phyloP scores from a whole-genome alignment of 2,113 vertebrate genomes.

The Scartelaos histophorus region DNA sequence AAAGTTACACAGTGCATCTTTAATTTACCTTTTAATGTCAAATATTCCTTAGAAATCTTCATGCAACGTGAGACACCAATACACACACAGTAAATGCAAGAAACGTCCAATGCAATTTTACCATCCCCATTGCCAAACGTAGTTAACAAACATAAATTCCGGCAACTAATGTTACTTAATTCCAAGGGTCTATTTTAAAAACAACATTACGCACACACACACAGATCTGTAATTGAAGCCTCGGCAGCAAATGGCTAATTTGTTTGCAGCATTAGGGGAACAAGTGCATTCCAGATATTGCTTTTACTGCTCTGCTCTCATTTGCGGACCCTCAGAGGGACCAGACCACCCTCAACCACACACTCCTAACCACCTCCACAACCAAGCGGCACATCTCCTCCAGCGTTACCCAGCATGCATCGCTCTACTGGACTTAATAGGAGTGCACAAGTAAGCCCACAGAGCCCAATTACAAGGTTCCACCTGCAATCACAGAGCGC shows the following conservation, averaged over 20 bases:
- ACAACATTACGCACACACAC: not conserved
- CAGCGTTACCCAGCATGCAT: conserved; percentile 31
- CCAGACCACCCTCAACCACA: not conserved
- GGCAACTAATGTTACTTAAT: not conserved
- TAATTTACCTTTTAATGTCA: no score
- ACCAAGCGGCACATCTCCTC: conserved; percentile 14
- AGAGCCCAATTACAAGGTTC: conserved; percentile 56
- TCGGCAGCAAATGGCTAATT: conserved; percentile 18
- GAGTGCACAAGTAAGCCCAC: conserved; percentile 31
- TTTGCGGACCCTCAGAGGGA: conserved; percentile 18
- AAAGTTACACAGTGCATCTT: no score
- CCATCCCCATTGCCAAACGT: not conserved
- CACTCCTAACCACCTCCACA: not conserved
- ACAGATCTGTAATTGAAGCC: conserved; percentile 10
- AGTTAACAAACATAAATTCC: not conserved
- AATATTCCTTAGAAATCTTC: no score
- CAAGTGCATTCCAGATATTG: conserved; percentile 1
- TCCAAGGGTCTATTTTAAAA: not conserved
- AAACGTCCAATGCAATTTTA: not conserved
- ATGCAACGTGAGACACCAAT: no score
- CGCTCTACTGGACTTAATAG: conserved; percentile 40
- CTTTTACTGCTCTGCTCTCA: conserved; percentile 10
- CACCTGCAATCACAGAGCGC: conserved; percentile 28
- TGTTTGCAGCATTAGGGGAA: not conserved
- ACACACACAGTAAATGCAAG: no score